A percentile compares a stretch with the other conserved stretches of the same genome.
phyloP scores from a whole-genome alignment of 1,140 invertebrate genomes.

The Calycopis cecrops region DNA sequence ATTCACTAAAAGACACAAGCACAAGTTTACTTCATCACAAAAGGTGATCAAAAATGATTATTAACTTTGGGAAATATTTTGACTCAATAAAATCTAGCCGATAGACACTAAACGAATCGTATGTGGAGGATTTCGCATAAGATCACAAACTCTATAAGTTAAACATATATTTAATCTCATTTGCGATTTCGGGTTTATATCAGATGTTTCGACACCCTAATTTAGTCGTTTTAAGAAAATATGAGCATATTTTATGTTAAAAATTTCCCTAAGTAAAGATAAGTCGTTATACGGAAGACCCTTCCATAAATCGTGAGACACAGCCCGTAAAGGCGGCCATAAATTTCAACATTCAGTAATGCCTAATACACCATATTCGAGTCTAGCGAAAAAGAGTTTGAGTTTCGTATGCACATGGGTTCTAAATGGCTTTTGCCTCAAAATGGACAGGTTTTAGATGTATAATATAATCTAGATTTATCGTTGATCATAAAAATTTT shows the following conservation, averaged over 20 bases:
- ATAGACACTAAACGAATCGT: too few species aligned
- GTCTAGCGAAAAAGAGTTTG: conserved; percentile 21
- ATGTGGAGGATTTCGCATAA: neutral
- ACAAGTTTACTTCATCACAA: too few species aligned
- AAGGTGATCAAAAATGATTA: too few species aligned
- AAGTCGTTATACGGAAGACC: conserved; percentile 23
- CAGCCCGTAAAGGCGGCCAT: conserved; percentile 23
- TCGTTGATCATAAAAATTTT: neutral
- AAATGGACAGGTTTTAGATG: neutral
- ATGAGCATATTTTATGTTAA: conserved; percentile 11
- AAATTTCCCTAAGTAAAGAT: conserved; percentile 8
- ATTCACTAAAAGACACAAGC: too few species aligned
- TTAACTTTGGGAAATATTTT: too few species aligned
- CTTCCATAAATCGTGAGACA: conserved; percentile 29
- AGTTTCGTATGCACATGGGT: conserved; percentile 20
- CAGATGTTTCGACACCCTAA: neutral
- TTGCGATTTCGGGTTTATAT: neutral
- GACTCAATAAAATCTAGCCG: too few species aligned
- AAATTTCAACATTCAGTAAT: conserved; percentile 36
- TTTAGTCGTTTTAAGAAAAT: conserved; percentile 8
- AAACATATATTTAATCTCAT: neutral
- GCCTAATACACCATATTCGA: conserved; percentile 38
- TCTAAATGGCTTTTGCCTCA: conserved; percentile 7
- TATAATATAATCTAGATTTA: conserved; percentile 1
- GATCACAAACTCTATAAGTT: neutral